Evolutionary conservation across 2,888 invertebrate species (phyloP), one percentile per base, ranked within the genome.

Genomic region (Zonitis immaculata): DNA sequence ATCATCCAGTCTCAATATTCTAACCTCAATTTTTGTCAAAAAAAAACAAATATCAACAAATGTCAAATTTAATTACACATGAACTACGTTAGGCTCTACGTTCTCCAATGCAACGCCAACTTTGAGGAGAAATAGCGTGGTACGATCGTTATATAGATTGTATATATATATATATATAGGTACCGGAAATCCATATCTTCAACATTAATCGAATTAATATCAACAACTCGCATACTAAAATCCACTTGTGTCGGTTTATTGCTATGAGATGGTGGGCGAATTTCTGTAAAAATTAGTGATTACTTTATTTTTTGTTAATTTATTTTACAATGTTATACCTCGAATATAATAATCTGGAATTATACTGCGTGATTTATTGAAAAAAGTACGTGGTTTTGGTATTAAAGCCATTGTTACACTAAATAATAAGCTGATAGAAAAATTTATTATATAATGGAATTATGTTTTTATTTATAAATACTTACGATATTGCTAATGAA

Each of bases 131-230:
- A n/a, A n/a, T n/a, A n/a, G n/a, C n/a, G n/a, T n/a, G n/a, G n/a
- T n/a, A n/a, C n/a, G n/a, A n/a, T n/a, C n/a, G n/a, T n/a, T n/a
- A n/a, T n/a, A n/a, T n/a, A n/a, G n/a, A n/a, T n/a, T n/a, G n/a
- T n/a, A n/a, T n/a, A n/a, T n/a, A n/a, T n/a, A n/a, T n/a, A n/a
- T n/a, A n/a, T n/a, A n/a, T n/a, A n/a, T n/a, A n/a, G n/a, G n/a
- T 78, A 89, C 90, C 90, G 84, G 76, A 91, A 89, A 75, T 91
- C 91, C 91, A 91, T 91, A 68, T 91, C 89, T 77, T 90, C 89
- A 56, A 91, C 90, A 70, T 90, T 91, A 62, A 91, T 90, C 18
- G 90, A 90, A 75, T 91, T 91, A 57, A 91, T 89, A 72, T 91
- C 91, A 58, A 91, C 88, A 32, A 91, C 87, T 73, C 87, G 88